Base-by-base conservation (phyloP, 2,888 invertebrate species). In the Coremacera marginata region DNA sequence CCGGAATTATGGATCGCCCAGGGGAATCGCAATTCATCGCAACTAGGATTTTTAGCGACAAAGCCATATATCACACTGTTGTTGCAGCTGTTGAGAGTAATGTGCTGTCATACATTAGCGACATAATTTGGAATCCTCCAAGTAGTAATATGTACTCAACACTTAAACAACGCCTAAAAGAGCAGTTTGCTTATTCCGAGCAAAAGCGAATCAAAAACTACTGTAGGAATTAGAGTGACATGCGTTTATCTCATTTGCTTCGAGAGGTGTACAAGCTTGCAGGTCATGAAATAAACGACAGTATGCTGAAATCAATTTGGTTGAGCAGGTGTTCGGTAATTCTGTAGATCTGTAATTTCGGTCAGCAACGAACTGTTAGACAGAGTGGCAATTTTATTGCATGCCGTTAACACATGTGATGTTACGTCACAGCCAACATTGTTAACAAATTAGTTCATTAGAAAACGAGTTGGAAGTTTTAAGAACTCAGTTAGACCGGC, bases 1-100 rank as follows among this genome's bases (percentile, higher is more conserved):
- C 75, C 79, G 9, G 75, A 75, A 52, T 71, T 85, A 27, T 85
- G 84, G 83, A 81, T 85, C 52, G 49, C 68, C 1, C 85, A 85
- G 31, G 31, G 31, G 31, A 31, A 31, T 31, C 31, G 5, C 31
- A 31, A 31, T 31, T 31, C 31, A 73, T 76, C 14, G 67, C 76
- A 52, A 77, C 82, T 7, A 76, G 79, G n/a, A 80, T 82, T 60
- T 79, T 76, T 9, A 37, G 71, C 11, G 83, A 85, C 68, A 63
- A 44, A 25, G 82, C 82, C 7, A 82, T 83, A 70, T 83, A 80
- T 67, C 80, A 84, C 70, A 78, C 79, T 4, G 81, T 84, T 7
- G 81, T 86, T 9, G 80, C 82, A 22, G 78, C 81, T n/a, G 78
- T 86, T 11, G 83, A 84, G 19, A 76, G 79, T 34, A 80, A 81